Percentiles rank a stretch among this genome's conserved stretches.
phyloP scores from a whole-genome alignment of 2,797 vertebrate genomes.

The Denticeps clupeoides region DNA sequence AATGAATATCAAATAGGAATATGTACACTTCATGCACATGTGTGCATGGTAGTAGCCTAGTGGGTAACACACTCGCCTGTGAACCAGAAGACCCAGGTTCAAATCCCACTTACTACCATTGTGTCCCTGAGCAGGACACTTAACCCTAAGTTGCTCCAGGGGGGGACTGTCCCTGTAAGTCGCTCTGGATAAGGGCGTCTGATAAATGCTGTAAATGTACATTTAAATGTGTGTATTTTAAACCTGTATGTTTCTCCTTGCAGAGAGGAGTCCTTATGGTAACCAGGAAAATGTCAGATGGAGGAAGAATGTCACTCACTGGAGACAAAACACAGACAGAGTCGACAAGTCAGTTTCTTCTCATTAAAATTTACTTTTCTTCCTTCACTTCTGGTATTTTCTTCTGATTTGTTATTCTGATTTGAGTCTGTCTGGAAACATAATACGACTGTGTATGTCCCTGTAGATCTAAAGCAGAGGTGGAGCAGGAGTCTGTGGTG shows the following conservation, averaged over 20 bases:
- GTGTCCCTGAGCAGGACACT: too few relatives aligned
- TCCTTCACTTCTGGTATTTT: neutral
- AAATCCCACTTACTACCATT: too few relatives aligned
- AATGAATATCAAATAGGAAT: too few relatives aligned
- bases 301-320: constrained; percentile 84
- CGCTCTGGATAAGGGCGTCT: too few relatives aligned
- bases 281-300: constrained; percentile 84
- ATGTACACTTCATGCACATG: too few relatives aligned
- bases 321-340: constrained; percentile 76
- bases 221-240: neutral
- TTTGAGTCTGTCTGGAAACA: neutral
- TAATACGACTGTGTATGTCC: neutral
- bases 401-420: neutral
- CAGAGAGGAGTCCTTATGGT: constrained; percentile 79
- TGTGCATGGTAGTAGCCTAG: too few relatives aligned
- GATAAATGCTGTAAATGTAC: neutral
- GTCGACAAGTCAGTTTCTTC: constrained; percentile 72
- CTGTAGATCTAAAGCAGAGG: constrained; percentile 71
- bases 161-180: too few relatives aligned
- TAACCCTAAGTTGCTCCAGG: too few relatives aligned
- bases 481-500: constrained; percentile 82
- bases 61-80: too few relatives aligned
- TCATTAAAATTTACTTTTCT: neutral
- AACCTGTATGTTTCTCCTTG: neutral
- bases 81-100: too few relatives aligned